These are phyloP conservation scores for Bovichtus variegatus DNA, from an alignment of 2,797 vertebrate genomes.

Conservation along the genomic window DNA sequence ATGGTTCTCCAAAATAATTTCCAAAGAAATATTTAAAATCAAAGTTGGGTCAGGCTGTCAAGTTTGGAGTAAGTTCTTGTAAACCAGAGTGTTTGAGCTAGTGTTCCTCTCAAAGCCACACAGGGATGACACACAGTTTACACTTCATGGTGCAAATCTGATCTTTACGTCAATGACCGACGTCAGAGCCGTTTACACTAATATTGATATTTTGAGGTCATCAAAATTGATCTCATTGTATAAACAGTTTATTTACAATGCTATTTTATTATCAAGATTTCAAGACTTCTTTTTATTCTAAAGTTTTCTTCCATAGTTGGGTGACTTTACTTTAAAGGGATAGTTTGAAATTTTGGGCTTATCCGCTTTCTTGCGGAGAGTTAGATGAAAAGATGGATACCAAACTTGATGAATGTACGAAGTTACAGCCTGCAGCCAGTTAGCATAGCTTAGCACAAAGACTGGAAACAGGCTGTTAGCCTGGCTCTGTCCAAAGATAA, in stretches of 20 bases:
- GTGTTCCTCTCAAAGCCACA: not conserved
- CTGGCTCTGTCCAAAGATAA: not conserved
- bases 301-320: not conserved
- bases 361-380: not conserved
- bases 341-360: not conserved
- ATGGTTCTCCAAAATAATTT: no score
- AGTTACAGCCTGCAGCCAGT: not conserved
- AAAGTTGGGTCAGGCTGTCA: not conserved
- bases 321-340: not conserved
- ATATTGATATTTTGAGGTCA: not conserved
- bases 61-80: not conserved
- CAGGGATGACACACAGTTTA: not conserved
- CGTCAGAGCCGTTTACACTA: no score
- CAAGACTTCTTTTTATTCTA: not conserved
- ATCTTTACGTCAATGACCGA: not conserved
- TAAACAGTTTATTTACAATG: not conserved
- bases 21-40: not conserved
- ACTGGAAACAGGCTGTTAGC: not conserved
- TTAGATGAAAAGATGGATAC: not conserved
- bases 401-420: not conserved
- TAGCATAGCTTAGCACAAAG: not conserved
- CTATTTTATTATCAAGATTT: not conserved
- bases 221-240: not conserved
- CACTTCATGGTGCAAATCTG: not conserved
- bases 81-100: not conserved